phyloP scores from a whole-genome alignment of 2,113 vertebrate species.

The Clarias gariepinus region DNA sequence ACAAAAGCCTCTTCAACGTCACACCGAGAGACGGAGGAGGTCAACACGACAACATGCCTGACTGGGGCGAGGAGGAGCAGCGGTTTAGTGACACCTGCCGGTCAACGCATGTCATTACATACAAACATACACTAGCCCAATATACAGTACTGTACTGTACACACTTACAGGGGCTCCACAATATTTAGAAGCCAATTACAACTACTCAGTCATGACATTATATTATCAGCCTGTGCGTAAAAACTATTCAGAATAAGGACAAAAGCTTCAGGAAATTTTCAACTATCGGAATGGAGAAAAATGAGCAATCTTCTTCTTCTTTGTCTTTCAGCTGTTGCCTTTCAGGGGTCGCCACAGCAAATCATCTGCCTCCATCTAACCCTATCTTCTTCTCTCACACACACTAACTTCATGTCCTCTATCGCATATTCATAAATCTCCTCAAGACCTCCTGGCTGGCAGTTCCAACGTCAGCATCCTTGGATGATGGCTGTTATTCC shows the following conservation, averaged over 20 bases:
- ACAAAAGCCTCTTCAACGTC: constrained; percentile 37
- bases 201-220: not conserved
- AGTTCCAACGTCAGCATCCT: too few relatives aligned
- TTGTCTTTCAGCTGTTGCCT: too few relatives aligned
- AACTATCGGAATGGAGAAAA: not conserved
- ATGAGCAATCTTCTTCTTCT: too few relatives aligned
- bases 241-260: not conserved
- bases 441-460: too few relatives aligned
- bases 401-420: too few relatives aligned
- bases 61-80: not conserved
- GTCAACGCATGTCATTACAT: not conserved
- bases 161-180: not conserved
- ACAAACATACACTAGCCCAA: not conserved
- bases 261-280: not conserved
- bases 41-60: not conserved
- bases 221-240: not conserved
- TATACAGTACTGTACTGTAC: not conserved
- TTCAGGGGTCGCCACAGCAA: too few relatives aligned
- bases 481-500: too few relatives aligned
- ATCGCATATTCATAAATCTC: too few relatives aligned
- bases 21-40: constrained; percentile 29
- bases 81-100: constrained; percentile 33
- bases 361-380: too few relatives aligned
- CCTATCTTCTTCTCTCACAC: too few relatives aligned
- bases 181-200: not conserved